Evolutionary conservation across 2,797 vertebrate species (phyloP), one percentile per base, ranked within the genome.

Genomic region (Etheostoma perlongum): DNA sequence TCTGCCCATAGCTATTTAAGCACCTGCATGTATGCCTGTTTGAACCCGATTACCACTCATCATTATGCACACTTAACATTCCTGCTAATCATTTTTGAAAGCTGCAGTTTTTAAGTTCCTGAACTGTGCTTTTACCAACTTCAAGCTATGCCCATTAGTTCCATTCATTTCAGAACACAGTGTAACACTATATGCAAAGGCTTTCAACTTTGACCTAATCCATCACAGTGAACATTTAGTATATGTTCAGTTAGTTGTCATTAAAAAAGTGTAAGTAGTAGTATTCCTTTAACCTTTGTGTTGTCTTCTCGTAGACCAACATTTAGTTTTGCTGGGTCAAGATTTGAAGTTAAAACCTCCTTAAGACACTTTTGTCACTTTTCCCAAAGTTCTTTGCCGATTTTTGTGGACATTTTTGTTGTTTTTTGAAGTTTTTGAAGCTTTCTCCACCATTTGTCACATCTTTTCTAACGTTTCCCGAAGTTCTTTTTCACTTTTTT

Each of bases 1-100:
- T 75, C 60, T 76, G 72, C 33, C 73, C 33, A 51, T 72, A 81
- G 67, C 58, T 46, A 47, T 71, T 47, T 14, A 61, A 53, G 64
- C 49, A 51, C 25, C 33, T 16, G 46, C 1, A 5, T 78, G 47
- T 49, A 10, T 65, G 36, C 52, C 25, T 48, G 30, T 58, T 68
- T 47, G 0, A 78, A 7, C 30, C 52, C 16, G 69, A 21, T 64
- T 14, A 25, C 16, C 30, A 12, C 30, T 54, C 64, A 51, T 72
- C 67, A 66, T 10, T 15, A 2, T 27, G 48, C 6, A 25, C 25
- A 27, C 23, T 62, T 40, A 18, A 62, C 21, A n/a, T 49, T 4
- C n/a, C 42, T 12, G 15, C n/a, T 55, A 48, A 64, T 51, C 10
- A 9, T 33, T 63, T 44, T 48, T 73, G 12, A 68, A 72, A 66